These are phyloP conservation scores for Rattus norvegicus DNA, from an alignment of 2,113 vertebrate species.

Conservation along the genomic window GRCr8 NC_086026.1:129119501-129120000, in stretches of 20 bases:
- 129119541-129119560: background rate
- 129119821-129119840: no score
- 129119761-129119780: no score
- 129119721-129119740: no score
- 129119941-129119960: background rate
- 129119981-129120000: background rate
- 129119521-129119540: background rate
- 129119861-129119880: no score
- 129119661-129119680: background rate
- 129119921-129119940: background rate
- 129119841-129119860: no score
- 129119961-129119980: background rate
- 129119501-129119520: background rate
- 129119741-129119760: no score
- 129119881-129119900: background rate
- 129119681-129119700: no score
- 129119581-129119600: background rate
- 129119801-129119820: no score
- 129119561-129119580: background rate
- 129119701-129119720: no score
- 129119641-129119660: background rate
- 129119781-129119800: no score
- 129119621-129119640: background rate
- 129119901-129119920: background rate
- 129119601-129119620: background rate